Evolutionary conservation across 2,888 invertebrate species (phyloP).

Genomic region (Pandemis cinnamomeana): DNA sequence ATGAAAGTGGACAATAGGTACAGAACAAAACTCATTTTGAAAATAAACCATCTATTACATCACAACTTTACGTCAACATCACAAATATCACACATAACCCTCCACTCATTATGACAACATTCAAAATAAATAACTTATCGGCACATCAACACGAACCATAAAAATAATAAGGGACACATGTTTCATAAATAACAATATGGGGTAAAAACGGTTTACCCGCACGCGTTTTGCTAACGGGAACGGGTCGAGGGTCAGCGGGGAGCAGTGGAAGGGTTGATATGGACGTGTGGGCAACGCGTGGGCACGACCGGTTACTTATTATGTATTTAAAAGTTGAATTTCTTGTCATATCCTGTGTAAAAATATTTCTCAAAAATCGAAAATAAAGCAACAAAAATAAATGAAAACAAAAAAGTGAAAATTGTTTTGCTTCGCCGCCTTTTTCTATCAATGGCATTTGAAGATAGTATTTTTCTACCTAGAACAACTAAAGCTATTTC

Average conservation of each 20-base stretch:
- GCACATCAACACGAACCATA: constrained; percentile 61
- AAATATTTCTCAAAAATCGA: too few species aligned
- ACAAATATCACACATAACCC: constrained; percentile 38
- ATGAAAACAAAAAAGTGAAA: too few species aligned
- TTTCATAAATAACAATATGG: constrained; percentile 70
- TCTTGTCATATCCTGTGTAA: neutral
- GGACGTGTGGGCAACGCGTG: constrained; percentile 56
- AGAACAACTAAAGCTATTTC: too few species aligned
- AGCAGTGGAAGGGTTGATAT: constrained; percentile 71
- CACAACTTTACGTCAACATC: neutral
- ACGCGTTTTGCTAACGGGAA: constrained; percentile 74
- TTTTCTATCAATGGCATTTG: too few species aligned
- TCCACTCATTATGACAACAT: constrained; percentile 45
- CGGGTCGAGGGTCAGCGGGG: constrained; percentile 76
- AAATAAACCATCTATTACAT: neutral
- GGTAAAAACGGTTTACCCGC: constrained; percentile 71
- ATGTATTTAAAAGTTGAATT: neutral
- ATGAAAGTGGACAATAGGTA: too few species aligned
- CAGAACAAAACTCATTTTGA: too few species aligned
- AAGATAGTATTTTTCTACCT: too few species aligned
- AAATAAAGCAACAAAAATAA: too few species aligned
- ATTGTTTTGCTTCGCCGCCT: too few species aligned
- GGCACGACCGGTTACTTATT: constrained; percentile 42
- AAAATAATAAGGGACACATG: constrained; percentile 67
- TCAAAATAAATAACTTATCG: constrained; percentile 64